These are phyloP conservation scores for Anthonomus grandis DNA, from an alignment of 1,140 invertebrate species.

Conservation along the genomic window DNA sequence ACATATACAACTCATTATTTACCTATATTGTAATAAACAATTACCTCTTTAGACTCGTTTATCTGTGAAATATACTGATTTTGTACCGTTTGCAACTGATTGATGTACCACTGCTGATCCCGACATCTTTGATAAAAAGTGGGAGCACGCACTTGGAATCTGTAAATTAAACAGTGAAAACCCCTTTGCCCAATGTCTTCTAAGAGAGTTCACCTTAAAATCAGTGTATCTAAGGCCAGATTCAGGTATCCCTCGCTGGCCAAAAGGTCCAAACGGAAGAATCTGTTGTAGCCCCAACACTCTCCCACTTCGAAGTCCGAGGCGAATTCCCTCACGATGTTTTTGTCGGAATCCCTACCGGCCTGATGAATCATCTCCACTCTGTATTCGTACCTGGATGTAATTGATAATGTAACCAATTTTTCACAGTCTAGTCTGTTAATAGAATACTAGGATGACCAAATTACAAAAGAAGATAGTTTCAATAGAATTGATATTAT, in stretches of 20 bases:
- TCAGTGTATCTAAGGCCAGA: slow-evolving; percentile 69
- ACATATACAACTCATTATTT: neutral
- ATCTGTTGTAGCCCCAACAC: slow-evolving; percentile 95
- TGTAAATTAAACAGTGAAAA: slow-evolving; percentile 36
- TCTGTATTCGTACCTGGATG: slow-evolving; percentile 87
- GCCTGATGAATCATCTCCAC: slow-evolving; percentile 94
- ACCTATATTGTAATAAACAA: neutral
- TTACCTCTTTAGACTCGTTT: slow-evolving; percentile 81
- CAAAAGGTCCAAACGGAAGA: slow-evolving; percentile 86
- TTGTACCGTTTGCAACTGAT: slow-evolving; percentile 76
- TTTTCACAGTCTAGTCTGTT: no score
- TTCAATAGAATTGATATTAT: no score
- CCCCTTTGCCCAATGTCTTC: neutral
- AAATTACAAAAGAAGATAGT: no score
- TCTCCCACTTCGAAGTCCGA: slow-evolving; percentile 97
- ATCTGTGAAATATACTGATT: slow-evolving; percentile 77
- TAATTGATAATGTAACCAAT: no score
- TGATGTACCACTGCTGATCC: slow-evolving; percentile 93
- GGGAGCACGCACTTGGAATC: slow-evolving; percentile 88
- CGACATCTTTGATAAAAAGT: slow-evolving; percentile 91
- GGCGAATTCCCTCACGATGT: slow-evolving; percentile 88
- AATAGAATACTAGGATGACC: no score
- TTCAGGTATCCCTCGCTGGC: slow-evolving; percentile 87
- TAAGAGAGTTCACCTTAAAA: slow-evolving; percentile 58
- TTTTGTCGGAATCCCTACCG: slow-evolving; percentile 80